Base-by-base conservation (phyloP, 92 coral and sea anemone species). In the Paragorgia papillata region DNA sequence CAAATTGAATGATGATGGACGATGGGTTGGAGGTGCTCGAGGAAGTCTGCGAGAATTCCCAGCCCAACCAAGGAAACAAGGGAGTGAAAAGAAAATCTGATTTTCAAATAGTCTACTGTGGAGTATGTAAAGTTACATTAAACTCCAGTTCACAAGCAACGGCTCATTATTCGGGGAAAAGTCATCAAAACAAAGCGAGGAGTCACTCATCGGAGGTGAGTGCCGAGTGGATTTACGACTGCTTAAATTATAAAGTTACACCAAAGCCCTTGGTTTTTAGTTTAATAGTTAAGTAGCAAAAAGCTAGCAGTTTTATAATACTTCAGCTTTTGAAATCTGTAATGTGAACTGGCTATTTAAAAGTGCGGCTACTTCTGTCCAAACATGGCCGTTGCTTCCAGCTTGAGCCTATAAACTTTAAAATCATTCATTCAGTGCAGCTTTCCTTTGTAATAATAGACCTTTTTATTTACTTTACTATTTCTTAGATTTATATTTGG, bases 141-240 rank as follows among this genome's bases (percentile, higher is more conserved):
- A 92, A 92, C 58, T 92, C 96, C 2, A 64, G 85, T 14, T 83
- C 83, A 60, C 97, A 92, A 69, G 90, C 96, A 9, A 70, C 71
- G 55, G 89, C 92, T 57, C 97, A 92, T 81, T 90, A 65, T 67
- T 80, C 85, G 9, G 97, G 97, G 0, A 92, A 88, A 84, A 59
- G 74, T 44, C 97, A 92, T 69, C 69, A 44, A 46, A 80, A 83
- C 2, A 92, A 92, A 59, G 89, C 84, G 30, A 82, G 75, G 75
- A 67, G 74, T 65, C 85, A 76, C 18, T 84, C 69, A 22, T 62
- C 61, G 66, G 77, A 69, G 54, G 83, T 86, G 20, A 53, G 80
- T 66, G 57, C 83, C 79, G 57, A 73, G 70, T 57, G 28, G 17
- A 29, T 18, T 7, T 0, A n/a, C n/a, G n/a, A n/a, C n/a, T n/a